These are phyloP conservation scores for Lanius collurio DNA, from an alignment of 2,113 vertebrate genomes.

Conservation along the genomic window DNA sequence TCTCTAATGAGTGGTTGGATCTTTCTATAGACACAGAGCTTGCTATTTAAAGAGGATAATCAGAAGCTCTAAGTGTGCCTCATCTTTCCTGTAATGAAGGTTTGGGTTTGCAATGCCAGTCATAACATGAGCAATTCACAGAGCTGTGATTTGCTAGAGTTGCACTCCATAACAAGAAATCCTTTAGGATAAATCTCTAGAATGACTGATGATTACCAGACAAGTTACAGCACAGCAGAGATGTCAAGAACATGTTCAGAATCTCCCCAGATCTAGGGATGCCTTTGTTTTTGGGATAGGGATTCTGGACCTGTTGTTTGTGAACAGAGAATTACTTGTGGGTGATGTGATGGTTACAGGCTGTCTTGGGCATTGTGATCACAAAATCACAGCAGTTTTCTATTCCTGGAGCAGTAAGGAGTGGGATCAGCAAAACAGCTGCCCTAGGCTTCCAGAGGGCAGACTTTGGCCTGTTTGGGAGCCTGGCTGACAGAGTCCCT, in stretches of 20 bases:
- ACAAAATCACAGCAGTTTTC: background rate
- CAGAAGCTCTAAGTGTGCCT: constrained; percentile 3
- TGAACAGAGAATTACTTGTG: background rate
- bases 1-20: constrained; percentile 27
- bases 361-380: background rate
- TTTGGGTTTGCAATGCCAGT: background rate
- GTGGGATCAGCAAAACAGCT: background rate
- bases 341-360: background rate
- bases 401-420: background rate
- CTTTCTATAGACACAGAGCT: background rate
- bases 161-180: background rate
- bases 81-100: background rate
- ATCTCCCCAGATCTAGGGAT: background rate
- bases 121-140: background rate
- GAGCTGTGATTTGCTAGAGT: background rate
- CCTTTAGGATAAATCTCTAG: background rate
- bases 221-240: background rate
- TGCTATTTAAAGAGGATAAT: constrained; percentile 40
- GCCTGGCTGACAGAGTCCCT: background rate
- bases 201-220: background rate
- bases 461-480: background rate
- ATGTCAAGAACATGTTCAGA: background rate
- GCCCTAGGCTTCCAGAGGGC: background rate
- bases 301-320: background rate
- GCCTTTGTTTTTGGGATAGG: background rate